Evolutionary conservation across 2,113 vertebrate species (phyloP).

Genomic region (Oreochromis aureus): DNA sequence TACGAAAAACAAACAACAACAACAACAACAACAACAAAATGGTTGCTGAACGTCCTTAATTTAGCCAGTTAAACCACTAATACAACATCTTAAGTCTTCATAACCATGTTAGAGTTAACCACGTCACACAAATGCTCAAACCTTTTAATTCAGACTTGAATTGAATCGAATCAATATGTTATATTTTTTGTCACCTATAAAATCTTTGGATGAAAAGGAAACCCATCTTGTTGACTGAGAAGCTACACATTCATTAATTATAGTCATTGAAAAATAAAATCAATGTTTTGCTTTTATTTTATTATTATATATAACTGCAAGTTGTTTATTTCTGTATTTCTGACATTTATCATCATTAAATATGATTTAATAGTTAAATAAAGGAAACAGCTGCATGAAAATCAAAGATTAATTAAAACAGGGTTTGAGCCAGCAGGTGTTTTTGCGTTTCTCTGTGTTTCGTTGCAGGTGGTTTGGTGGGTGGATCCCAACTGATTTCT

Average conservation of each 20-base stretch:
- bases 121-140: too few species aligned
- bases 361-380: background rate
- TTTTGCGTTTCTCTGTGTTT: background rate
- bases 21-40: background rate
- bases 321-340: background rate
- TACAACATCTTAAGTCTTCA: background rate
- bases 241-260: too few species aligned
- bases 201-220: too few species aligned
- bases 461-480: background rate
- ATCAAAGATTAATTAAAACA: background rate
- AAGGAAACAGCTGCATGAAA: background rate
- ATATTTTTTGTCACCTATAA: too few species aligned
- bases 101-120: background rate
- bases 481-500: background rate
- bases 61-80: background rate
- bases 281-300: background rate
- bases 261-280: too few species aligned
- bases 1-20: background rate
- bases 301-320: background rate
- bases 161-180: too few species aligned
- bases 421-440: background rate
- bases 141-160: too few species aligned
- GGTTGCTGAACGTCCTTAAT: background rate
- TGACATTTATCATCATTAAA: background rate
- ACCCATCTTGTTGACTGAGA: too few species aligned